These are phyloP conservation scores for Ciconia boyciana DNA, from an alignment of 2,113 vertebrate species.

Conservation along the genomic window DNA sequence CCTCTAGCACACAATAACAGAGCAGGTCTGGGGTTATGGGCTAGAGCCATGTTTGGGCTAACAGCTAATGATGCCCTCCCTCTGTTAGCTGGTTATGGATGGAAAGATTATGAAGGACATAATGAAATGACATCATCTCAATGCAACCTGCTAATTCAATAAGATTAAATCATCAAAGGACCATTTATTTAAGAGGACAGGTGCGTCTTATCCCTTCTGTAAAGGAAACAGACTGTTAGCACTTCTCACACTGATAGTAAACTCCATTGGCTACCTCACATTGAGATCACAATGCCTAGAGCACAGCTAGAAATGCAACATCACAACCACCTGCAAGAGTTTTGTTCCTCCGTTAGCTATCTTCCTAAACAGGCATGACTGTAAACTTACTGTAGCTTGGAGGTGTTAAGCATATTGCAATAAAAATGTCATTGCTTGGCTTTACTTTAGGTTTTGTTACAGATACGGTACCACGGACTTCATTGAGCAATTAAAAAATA, in stretches of 20 bases:
- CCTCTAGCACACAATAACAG: not conserved
- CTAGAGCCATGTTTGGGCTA: conserved; percentile 17
- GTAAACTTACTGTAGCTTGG: conserved; percentile 10
- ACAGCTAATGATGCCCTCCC: conserved; percentile 28
- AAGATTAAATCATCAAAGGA: not conserved
- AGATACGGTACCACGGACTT: conserved; percentile 86
- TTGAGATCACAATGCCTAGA: not conserved
- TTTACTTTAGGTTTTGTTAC: conserved; percentile 79
- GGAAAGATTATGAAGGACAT: conserved; percentile 42
- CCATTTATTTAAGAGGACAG: not conserved
- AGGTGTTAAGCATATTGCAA: conserved; percentile 48
- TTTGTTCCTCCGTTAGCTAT: not conserved
- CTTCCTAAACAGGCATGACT: not conserved
- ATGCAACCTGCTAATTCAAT: not conserved
- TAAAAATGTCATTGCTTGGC: conserved; percentile 60
- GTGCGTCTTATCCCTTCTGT: not conserved
- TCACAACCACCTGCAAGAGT: not conserved
- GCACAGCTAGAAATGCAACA: conserved; percentile 10
- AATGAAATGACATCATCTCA: not conserved
- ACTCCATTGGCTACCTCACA: not conserved
- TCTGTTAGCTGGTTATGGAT: conserved; percentile 25
- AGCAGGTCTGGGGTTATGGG: not conserved
- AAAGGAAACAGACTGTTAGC: not conserved
- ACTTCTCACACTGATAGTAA: not conserved
- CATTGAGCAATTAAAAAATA: conserved; percentile 95